These are phyloP conservation scores for Sarcophaga bullata DNA, from an alignment of 1,140 invertebrate genomes.

Conservation along the genomic window DNA sequence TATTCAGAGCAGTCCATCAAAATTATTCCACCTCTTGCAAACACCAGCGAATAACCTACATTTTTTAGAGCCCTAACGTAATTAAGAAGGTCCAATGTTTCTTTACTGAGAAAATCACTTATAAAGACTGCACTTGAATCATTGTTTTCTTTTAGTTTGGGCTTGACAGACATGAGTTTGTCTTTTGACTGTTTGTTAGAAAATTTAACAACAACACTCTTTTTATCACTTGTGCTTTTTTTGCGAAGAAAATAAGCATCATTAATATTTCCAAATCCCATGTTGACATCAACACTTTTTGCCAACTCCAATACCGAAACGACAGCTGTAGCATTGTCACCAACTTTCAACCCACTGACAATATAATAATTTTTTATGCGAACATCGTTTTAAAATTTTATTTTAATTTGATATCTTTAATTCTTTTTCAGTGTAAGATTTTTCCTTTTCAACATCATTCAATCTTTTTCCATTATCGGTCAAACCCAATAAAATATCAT, in stretches of 20 bases:
- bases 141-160: not conserved
- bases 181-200: not conserved
- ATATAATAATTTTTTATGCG: not conserved
- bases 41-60: not conserved
- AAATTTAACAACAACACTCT: conserved; percentile 4
- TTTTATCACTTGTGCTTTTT: not conserved
- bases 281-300: not conserved
- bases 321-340: not conserved
- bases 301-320: not conserved
- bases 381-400: conserved; percentile 3
- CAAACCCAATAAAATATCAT: not conserved
- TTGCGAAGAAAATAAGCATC: not conserved
- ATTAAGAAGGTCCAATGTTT: not conserved
- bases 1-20: no score
- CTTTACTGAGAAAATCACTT: conserved; percentile 17
- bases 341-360: not conserved
- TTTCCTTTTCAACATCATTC: not conserved
- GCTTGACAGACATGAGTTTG: not conserved
- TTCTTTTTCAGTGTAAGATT: not conserved
- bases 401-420: not conserved
- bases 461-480: not conserved
- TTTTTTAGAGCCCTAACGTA: not conserved
- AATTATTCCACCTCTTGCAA: not conserved
- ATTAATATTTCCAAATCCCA: not conserved
- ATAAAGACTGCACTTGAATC: not conserved